Percentiles rank a stretch among this genome's conserved stretches.
phyloP scores from a whole-genome alignment of 1,140 invertebrate genomes.

The Apocrypta bakeri region DNA sequence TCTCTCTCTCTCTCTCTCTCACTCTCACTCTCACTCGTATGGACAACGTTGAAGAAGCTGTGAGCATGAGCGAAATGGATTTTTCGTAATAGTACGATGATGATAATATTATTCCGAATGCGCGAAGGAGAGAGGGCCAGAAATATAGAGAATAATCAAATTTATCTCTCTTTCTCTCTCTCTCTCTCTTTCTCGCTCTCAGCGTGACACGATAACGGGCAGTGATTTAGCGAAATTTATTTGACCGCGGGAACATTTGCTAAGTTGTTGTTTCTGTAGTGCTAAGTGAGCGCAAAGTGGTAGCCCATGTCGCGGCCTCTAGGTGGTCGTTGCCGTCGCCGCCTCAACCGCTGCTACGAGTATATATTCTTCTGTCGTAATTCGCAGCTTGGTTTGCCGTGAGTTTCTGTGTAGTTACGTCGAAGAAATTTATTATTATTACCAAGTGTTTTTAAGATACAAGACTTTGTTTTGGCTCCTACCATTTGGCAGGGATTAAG shows the following conservation, averaged over 20 bases:
- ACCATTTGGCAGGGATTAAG: too few relatives aligned
- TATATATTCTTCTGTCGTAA: background rate
- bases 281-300: slow-evolving; percentile 71
- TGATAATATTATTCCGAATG: background rate
- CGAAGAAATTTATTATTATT: slow-evolving; percentile 25
- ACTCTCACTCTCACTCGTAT: background rate
- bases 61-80: background rate
- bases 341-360: background rate
- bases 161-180: background rate
- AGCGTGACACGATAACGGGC: slow-evolving; percentile 36
- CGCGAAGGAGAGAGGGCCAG: background rate
- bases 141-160: background rate
- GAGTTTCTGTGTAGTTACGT: background rate
- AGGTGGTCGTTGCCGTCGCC: slow-evolving; percentile 62
- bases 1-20: too few relatives aligned
- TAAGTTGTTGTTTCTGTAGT: slow-evolving; percentile 64
- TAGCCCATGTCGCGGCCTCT: slow-evolving; percentile 64
- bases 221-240: slow-evolving; percentile 63
- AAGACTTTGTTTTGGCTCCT: background rate
- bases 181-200: background rate
- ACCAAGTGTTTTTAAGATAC: background rate
- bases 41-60: background rate
- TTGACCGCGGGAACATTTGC: slow-evolving; percentile 57
- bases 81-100: background rate
- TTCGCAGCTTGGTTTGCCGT: background rate